These are phyloP conservation scores for Campoplex nolae DNA, from an alignment of 2,888 invertebrate species.

Conservation along the genomic window DNA sequence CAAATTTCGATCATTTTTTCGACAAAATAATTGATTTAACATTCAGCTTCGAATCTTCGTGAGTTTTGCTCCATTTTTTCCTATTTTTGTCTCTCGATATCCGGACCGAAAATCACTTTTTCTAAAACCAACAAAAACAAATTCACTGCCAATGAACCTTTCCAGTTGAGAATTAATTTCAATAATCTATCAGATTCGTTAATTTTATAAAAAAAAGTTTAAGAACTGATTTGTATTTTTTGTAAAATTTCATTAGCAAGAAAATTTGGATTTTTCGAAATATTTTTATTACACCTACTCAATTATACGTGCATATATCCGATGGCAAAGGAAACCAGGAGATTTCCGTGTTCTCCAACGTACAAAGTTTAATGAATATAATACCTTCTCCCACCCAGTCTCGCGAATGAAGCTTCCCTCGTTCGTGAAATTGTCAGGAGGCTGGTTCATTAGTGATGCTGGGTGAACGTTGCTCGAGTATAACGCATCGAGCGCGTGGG, in stretches of 20 bases:
- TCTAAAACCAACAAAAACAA: too few species aligned
- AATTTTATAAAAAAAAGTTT: too few species aligned
- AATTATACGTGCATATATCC: background rate
- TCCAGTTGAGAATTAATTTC: too few species aligned
- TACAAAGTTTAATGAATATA: constrained; percentile 38
- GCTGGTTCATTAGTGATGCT: constrained; percentile 70
- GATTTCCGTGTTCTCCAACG: constrained; percentile 14
- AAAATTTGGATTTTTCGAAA: background rate
- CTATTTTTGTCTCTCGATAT: too few species aligned
- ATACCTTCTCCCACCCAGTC: constrained; percentile 19
- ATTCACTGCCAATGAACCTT: too few species aligned
- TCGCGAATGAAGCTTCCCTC: constrained; percentile 56
- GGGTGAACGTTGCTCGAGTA: constrained; percentile 57
- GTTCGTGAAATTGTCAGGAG: constrained; percentile 69
- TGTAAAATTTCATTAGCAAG: too few species aligned
- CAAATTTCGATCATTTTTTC: background rate
- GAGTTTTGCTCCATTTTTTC: too few species aligned
- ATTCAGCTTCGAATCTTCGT: too few species aligned
- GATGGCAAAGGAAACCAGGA: background rate
- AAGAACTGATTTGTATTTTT: background rate
- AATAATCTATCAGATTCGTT: too few species aligned
- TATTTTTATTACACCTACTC: background rate
- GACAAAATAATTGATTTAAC: too few species aligned
- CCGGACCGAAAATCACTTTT: too few species aligned
- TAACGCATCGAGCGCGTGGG: constrained; percentile 71